Evolutionary conservation across 1,140 invertebrate species (phyloP).

Genomic region (Stegodyphus mimosarum): DNA sequence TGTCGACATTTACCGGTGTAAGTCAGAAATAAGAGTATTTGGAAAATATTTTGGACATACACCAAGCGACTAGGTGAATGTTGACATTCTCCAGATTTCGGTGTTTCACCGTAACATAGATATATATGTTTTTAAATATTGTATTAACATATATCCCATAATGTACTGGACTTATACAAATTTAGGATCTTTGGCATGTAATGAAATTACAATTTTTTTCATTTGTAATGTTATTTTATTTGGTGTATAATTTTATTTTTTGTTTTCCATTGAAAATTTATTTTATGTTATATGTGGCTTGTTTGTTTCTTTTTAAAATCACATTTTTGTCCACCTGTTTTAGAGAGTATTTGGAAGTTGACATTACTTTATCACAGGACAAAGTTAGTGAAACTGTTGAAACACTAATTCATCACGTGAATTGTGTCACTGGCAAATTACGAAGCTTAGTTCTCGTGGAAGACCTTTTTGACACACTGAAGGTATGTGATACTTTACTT

Average conservation of each 20-base stretch:
- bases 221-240: not conserved
- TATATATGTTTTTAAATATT: too few species aligned
- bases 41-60: too few species aligned
- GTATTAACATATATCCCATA: too few species aligned
- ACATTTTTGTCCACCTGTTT: constrained; percentile 58
- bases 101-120: too few species aligned
- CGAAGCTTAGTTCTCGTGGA: constrained; percentile 95
- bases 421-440: constrained; percentile 82
- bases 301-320: not conserved
- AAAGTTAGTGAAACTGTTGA: constrained; percentile 88
- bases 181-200: too few species aligned
- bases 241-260: constrained; percentile 1
- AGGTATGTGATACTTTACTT: constrained; percentile 66
- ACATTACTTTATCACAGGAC: constrained; percentile 85
- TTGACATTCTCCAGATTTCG: too few species aligned
- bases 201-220: not conserved
- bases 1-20: too few species aligned
- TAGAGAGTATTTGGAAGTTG: constrained; percentile 87
- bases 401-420: constrained; percentile 84
- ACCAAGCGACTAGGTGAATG: too few species aligned
- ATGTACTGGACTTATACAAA: too few species aligned
- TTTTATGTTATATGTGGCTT: not conserved
- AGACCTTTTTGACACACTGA: constrained; percentile 90
- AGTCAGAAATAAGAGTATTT: too few species aligned
- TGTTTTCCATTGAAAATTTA: not conserved